Percentiles rank a stretch among this genome's conserved stretches.
Conservation (phyloP, 2,888 invertebrate species). For the Zele albiditarsus region DNA sequence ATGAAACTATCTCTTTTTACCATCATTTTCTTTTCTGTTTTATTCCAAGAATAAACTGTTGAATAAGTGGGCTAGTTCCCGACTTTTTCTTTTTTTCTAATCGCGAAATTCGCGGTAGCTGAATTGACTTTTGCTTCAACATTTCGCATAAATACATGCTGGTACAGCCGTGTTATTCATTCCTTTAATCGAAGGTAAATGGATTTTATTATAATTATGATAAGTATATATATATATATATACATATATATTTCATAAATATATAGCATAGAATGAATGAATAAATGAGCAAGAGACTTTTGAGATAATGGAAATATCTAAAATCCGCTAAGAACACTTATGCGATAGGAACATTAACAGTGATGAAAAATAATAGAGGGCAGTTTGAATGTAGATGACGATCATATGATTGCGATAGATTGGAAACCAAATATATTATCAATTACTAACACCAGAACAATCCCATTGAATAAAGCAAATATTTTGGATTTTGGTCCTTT, state of each 20-base stretch:
- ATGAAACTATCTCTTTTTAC: not conserved
- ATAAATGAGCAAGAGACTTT: slow-evolving; percentile 18
- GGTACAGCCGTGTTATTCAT: slow-evolving; percentile 44
- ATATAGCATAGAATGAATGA: not conserved
- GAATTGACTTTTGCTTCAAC: slow-evolving; percentile 39
- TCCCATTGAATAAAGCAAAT: slow-evolving; percentile 1
- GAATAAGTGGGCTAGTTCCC: slow-evolving; percentile 17
- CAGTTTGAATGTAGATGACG: slow-evolving; percentile 16
- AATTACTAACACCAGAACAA: slow-evolving; percentile 15
- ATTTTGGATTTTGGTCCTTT: not conserved
- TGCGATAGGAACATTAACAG: slow-evolving; percentile 15
- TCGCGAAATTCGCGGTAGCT: slow-evolving; percentile 6
- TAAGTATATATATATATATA: not conserved
- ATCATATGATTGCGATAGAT: slow-evolving; percentile 12
- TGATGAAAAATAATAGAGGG: slow-evolving; percentile 3
- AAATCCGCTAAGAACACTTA: slow-evolving; percentile 5
- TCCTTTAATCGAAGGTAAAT: not conserved
- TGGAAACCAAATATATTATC: not conserved
- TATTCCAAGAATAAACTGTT: not conserved
- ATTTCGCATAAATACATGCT: slow-evolving; percentile 50
- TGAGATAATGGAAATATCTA: slow-evolving; percentile 20
- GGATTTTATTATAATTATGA: not conserved
- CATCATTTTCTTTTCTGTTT: not conserved
- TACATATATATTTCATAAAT: not conserved
- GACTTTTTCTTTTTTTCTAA: not conserved